phyloP scores from a whole-genome alignment of 1,140 invertebrate genomes.

The Pseudomyrmex sp. region DNA sequence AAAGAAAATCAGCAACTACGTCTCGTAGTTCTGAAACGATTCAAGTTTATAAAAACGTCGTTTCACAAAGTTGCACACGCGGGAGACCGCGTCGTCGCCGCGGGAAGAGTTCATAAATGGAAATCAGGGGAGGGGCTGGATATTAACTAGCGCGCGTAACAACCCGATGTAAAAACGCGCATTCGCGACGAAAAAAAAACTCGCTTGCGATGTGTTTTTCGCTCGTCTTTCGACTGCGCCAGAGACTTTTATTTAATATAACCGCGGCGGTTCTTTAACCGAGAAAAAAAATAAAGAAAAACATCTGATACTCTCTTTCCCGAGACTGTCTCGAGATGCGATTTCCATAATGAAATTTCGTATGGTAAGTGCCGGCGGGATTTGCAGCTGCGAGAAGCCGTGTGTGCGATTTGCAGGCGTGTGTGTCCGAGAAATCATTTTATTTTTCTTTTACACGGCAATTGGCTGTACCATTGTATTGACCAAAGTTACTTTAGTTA shows the following conservation, averaged over 20 bases:
- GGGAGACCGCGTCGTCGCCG: background rate
- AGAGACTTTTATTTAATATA: constrained; percentile 33
- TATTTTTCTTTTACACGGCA: background rate
- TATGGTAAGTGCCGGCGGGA: constrained; percentile 35
- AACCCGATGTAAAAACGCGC: background rate
- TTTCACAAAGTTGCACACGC: background rate
- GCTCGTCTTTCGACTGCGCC: constrained; percentile 4
- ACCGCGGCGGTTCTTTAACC: background rate
- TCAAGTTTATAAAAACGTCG: constrained; percentile 5
- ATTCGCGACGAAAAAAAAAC: constrained; percentile 20
- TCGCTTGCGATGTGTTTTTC: constrained; percentile 1
- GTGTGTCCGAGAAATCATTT: background rate
- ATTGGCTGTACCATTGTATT: no score
- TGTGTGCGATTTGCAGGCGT: background rate
- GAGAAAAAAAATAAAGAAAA: constrained; percentile 24
- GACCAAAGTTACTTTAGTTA: no score
- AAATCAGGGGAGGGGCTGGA: background rate
- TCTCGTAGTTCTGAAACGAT: background rate
- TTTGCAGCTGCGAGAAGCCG: background rate
- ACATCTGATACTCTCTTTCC: constrained; percentile 39
- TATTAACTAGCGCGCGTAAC: constrained; percentile 26
- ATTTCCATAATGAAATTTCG: constrained; percentile 58
- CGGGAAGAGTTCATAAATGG: constrained; percentile 24
- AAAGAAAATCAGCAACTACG: background rate
- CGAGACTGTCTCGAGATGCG: constrained; percentile 9